Evolutionary conservation across 2,888 invertebrate genomes (phyloP), one percentile per base, ranked within the genome.

Genomic region (Ichneumon xanthorius): DNA sequence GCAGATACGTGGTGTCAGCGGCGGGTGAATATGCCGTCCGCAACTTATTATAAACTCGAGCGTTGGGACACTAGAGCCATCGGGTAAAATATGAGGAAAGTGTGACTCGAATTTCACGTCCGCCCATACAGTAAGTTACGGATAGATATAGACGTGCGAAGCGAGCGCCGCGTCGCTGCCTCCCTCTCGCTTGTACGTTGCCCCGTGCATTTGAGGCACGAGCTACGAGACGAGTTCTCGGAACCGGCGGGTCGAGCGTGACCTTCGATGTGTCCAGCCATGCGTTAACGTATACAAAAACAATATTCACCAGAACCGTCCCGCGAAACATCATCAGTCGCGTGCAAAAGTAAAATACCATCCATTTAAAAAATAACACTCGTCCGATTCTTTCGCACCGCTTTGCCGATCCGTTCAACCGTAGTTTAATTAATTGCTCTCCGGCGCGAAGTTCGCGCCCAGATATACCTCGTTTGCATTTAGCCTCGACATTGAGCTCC

Each of bases 401-500:
- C 22, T 40, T 45, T 45, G 7, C 11, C 61, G 26, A 16, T 16
- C 7, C 58, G 40, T 26, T 61, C 73, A 37, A 45, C 53, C 61
- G 61, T 73, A 16, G 7, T 58, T 58, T 73, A 58, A 61, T 73
- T 61, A 61, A 61, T 73, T 26, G 73, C 73, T 73, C 58, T 26
- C 22, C 26, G 9, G 55, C 55, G 19, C 55, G 72, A 72, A 33
- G 16, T 16, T 73, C 58, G 11, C 37, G 37, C 22, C 55, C 55
- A 22, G 37, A 55, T 61, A 61, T 61, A 45, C 14, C 30, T 40
- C 73, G 30, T 73, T 73, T 73, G 73, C 58, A 61, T 73, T 73
- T 73, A 61, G 40, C 58, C 58, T 58, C 58, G 40, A 45, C 26
- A 11, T 26, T 22, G 26, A 40, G 22, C 40, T 45, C 58, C n/a